phyloP scores from a whole-genome alignment of 2,888 invertebrate genomes.

The Mimumesa dahlbomi region DNA sequence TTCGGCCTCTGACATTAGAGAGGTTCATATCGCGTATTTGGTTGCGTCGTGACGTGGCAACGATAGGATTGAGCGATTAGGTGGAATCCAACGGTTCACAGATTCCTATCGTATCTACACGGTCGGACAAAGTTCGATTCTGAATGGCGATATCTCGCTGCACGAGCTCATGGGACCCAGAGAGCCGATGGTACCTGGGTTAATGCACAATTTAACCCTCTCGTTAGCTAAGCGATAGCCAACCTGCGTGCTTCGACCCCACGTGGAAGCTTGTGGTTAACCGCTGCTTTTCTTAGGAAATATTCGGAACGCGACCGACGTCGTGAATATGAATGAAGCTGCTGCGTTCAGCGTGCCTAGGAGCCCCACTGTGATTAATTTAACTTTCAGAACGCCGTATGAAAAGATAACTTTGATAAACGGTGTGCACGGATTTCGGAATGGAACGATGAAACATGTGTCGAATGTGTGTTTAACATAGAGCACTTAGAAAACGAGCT shows the following conservation, averaged over 20 bases:
- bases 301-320: too few species aligned
- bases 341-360: too few species aligned
- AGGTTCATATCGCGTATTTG: conserved; percentile 38
- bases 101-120: conserved; percentile 54
- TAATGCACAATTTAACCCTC: conserved; percentile 24
- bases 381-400: too few species aligned
- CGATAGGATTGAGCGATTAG: conserved; percentile 61
- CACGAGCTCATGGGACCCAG: conserved; percentile 17
- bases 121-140: conserved; percentile 35
- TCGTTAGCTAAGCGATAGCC: background rate
- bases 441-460: too few species aligned
- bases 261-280: conserved; percentile 7
- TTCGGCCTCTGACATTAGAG: conserved; percentile 53
- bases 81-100: conserved; percentile 61
- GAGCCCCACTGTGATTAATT: too few species aligned
- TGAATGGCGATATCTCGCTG: conserved; percentile 35
- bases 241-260: background rate
- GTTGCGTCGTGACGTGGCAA: conserved; percentile 36
- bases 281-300: background rate
- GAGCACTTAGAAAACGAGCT: too few species aligned
- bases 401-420: too few species aligned
- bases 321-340: too few species aligned
- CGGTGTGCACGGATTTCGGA: too few species aligned
- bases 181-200: conserved; percentile 5
- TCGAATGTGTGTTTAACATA: too few species aligned